These are phyloP conservation scores for Chloropsis hardwickii DNA, from an alignment of 2,113 vertebrate species.

Conservation along the genomic window DNA sequence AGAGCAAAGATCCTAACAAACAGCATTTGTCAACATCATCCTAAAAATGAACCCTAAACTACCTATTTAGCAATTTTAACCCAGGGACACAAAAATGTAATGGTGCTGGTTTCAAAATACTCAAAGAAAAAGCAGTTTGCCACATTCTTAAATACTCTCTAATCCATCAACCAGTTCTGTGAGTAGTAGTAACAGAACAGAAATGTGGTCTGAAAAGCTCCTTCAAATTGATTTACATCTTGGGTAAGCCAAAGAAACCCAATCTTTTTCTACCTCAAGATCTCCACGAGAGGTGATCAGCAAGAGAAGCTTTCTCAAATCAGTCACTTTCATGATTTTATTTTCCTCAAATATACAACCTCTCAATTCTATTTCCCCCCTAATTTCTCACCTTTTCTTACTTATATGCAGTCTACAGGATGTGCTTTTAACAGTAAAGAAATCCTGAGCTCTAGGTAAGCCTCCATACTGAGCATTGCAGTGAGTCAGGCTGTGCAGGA, in stretches of 20 bases:
- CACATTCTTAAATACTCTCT: background rate
- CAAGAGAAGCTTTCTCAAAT: background rate
- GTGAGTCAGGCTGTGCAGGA: background rate
- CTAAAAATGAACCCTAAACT: background rate
- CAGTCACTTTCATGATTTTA: fast-evolving
- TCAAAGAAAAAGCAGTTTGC: background rate
- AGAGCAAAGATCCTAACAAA: background rate
- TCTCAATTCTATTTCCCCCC: too few relatives aligned
- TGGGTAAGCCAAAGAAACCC: background rate
- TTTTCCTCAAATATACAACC: background rate
- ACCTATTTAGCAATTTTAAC: background rate
- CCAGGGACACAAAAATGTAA: background rate
- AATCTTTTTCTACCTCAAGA: background rate
- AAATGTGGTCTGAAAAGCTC: background rate
- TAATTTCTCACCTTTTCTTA: background rate
- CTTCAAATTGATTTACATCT: background rate
- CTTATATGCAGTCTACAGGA: background rate
- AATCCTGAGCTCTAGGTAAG: background rate
- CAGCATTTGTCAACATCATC: background rate
- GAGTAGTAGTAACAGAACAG: background rate
- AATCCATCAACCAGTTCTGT: background rate
- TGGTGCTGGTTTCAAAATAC: background rate
- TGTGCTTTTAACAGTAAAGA: background rate
- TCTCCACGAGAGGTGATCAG: background rate
- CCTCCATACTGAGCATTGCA: background rate